Conservation (phyloP, 2,797 vertebrate species). For the Potorous gilbertii region DNA sequence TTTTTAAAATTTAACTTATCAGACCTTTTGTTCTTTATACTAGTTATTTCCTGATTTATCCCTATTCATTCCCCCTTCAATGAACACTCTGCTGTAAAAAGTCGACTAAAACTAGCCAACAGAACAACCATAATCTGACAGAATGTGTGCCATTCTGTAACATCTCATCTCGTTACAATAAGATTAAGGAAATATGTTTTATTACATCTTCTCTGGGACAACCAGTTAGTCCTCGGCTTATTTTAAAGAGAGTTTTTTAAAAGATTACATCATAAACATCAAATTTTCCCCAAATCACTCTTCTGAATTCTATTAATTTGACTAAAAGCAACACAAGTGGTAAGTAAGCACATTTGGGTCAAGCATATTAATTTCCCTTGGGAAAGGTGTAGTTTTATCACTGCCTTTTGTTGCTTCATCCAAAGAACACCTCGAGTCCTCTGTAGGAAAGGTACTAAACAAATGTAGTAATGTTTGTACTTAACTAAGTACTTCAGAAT, state of each 20-base stretch:
- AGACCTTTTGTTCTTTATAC: background rate
- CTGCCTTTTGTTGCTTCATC: background rate
- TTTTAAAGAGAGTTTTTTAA: accelerated
- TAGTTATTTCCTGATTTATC: background rate
- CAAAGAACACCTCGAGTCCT: accelerated
- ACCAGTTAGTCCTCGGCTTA: background rate
- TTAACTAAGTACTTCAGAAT: accelerated
- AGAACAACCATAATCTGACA: background rate
- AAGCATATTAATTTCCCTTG: accelerated
- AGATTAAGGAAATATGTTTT: background rate
- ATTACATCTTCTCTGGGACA: background rate
- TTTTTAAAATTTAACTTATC: background rate
- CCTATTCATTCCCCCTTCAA: background rate
- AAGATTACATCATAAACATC: accelerated
- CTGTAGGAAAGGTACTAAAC: accelerated
- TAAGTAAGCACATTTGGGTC: background rate
- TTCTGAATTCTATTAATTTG: accelerated
- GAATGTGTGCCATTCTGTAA: background rate
- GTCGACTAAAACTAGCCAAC: background rate
- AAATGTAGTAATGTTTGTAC: accelerated
- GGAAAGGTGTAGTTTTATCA: background rate
- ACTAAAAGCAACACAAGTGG: background rate
- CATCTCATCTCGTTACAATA: background rate
- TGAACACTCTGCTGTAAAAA: background rate
- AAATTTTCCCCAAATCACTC: background rate